Evolutionary conservation across 2,797 vertebrate genomes (phyloP), one percentile per base, ranked within the genome.

Genomic region (Eupleurogrammus muticus): DNA sequence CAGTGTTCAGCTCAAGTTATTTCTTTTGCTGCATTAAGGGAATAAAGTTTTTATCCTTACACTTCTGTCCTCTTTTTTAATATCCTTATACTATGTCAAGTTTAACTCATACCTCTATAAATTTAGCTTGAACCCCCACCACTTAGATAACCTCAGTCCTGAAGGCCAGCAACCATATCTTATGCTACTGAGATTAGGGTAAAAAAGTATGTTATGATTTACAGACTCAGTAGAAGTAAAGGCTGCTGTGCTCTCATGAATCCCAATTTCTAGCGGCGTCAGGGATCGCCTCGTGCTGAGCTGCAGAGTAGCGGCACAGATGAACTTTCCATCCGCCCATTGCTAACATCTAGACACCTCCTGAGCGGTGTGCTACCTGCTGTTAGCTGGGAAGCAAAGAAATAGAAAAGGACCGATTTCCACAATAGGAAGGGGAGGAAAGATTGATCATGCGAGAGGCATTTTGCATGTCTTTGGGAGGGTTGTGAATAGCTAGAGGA

Each of bases 171-270:
- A 85, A 79, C 77, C 75, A 86, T 89, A 90, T 87, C 81, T 83
- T 54, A 56, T 54, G 55, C 75, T 77, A 60, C 70, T 81, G 72
- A 81, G 84, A 83, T 76, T 57, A 47, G 71, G 50, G 36, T 70
- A 65, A 80, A 71, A 86, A 85, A 86, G 72, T 28, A 89, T 86
- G 75, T 84, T 87, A 79, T 89, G 89, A 91, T 91, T 89, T 87
- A 90, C 89, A 83, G 81, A 87, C 73, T 83, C 73, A 74, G 67
- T 47, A 63, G 64, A 55, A 73, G 57, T 71, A 86, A 48, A 48
- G 81, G 66, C 72, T 65, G 69, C 75, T 54, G 64, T 47, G 3
- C 75, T 57, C 51, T 68, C 68, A 68, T 87, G 90, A 91, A 91
- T 92, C 83, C 58, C 85, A 89, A 92, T 90, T 87, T 73, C n/a